Base-by-base conservation (phyloP, 2,797 vertebrate species). In the Onychomys arenicola region DNA sequence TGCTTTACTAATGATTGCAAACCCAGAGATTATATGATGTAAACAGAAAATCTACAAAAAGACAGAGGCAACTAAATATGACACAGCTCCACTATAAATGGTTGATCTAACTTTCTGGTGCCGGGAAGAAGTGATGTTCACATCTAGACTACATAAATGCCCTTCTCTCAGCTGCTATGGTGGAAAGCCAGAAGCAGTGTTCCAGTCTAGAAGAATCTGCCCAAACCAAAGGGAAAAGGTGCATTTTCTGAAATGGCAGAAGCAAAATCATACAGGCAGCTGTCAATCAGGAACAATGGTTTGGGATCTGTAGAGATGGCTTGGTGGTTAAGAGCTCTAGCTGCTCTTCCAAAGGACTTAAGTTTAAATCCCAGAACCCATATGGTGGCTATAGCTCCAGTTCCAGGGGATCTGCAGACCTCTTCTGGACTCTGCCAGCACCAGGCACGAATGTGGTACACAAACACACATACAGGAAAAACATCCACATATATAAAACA, bases 201-300 rank as follows among this genome's bases (percentile, higher is more conserved):
- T 0, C 16, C 21, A 32, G 29, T 32, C 3, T 0, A 49, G 81
- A 73, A 75, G 27, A 32, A 19, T 40, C 46, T 49, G n/a, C 27
- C 73, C 9, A 19, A 89, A 19, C 10, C 55, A 32, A 55, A 84
- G 61, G 46, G 29, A 63, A 25, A 40, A 27, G 37, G 59, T 67
- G 43, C 52, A 59, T 86, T 95, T 91, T 87, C 88, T 90, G 52
- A 76, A 91, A 87, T 32, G 19, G 78, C 34, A 75, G 87, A 83
- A 94, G 78, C 76, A 84, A 77, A 67, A 88, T 82, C 12, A 52
- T 37, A 40, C 1, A 63, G 63, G 4, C 34, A 52, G 71, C 23
- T 82, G 78, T 65, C 27, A 73, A 55, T 13, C 34, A 88, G 90
- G n/a, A 96, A 86, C 52, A 88, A 88, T 80, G 69, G 61, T 49